Evolutionary conservation across 2,797 vertebrate genomes (phyloP), one percentile per base, ranked within the genome.

Genomic region (Falco peregrinus): DNA sequence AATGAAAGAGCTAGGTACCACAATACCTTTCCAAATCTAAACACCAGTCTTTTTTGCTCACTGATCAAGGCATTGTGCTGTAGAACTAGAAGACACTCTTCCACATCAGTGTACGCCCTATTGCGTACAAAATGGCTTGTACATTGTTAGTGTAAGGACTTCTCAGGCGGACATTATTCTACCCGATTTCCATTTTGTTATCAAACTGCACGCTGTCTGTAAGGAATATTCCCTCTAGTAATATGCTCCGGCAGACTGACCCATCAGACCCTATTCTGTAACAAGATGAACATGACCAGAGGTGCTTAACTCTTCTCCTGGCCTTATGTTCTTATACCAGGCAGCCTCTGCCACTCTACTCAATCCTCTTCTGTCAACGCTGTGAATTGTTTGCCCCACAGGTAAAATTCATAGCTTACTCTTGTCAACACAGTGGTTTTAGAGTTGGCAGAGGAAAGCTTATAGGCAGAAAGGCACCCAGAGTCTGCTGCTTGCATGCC

Each of bases 371-470:
- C 84, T 64, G 51, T 41, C 25, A 20, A 68, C 71, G 25, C n/a
- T 77, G 57, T 5, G 48, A 91, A 60, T 28, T 81, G 41, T 65
- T 93, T 89, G 68, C 61, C 79, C 57, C 87, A 68, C 45, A 80
- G 82, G 41, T 85, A 93, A 64, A 89, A 91, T 28, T 60, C 45
- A n/a, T 39, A 57, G 75, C 65, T 87, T 45, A 26, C 16, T 82
- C 56, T n/a, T 71, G 64, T 57, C 64, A 77, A 39, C 84, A 59
- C 17, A 28, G 43, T 31, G 51, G 70, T 13, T 84, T 92, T 60
- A 57, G 60, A 11, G 33, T 6, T 57, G 75, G 84, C 48, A 84
- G 75, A 89, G 60, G n/a, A 87, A 87, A 75, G 21, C 50, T 87
- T 35, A 48, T 1, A 71, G 56, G 29, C 68, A 92, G 65, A 75